Percentiles rank a stretch among this genome's conserved stretches.
Evolutionary conservation across 2,888 invertebrate species (phyloP).

Genomic region (Tachystola acroxantha): DNA sequence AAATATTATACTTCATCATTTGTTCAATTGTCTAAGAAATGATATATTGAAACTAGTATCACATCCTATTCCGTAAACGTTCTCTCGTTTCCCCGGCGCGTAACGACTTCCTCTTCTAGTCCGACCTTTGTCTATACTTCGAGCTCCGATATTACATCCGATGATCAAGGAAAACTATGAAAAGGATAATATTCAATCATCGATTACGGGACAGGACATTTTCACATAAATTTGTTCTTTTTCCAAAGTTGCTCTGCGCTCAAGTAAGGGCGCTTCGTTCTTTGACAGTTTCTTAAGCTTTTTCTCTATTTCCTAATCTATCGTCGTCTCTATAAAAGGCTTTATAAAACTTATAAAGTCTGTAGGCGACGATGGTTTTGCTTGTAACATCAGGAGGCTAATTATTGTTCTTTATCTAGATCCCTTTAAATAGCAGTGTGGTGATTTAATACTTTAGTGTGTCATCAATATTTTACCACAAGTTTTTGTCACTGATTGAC

Average conservation of each 20-base stretch:
- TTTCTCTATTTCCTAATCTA: no score
- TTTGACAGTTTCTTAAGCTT: no score
- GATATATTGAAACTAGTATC: constrained; percentile 3
- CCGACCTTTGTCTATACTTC: constrained; percentile 7
- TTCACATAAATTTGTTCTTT: no score
- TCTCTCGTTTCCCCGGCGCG: constrained; percentile 17
- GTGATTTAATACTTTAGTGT: no score
- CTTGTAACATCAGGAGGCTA: no score
- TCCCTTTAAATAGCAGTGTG: no score
- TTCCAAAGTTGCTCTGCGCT: no score
- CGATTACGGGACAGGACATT: constrained; percentile 11
- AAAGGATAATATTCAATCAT: constrained; percentile 9
- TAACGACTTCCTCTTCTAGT: constrained; percentile 12
- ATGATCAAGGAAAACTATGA: constrained; percentile 8
- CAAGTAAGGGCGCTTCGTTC: no score
- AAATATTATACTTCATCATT: constrained; percentile 1
- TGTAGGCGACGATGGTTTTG: no score
- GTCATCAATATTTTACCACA: constrained; percentile 7
- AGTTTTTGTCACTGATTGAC: constrained; percentile 11
- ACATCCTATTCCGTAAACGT: constrained; percentile 16
- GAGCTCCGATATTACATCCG: constrained; percentile 9
- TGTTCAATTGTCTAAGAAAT: not conserved
- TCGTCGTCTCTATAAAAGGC: no score
- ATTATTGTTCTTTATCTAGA: no score
- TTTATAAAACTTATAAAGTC: no score